These are phyloP conservation scores for Seriola aureovittata DNA, from an alignment of 2,113 vertebrate genomes.

Conservation along the genomic window DNA sequence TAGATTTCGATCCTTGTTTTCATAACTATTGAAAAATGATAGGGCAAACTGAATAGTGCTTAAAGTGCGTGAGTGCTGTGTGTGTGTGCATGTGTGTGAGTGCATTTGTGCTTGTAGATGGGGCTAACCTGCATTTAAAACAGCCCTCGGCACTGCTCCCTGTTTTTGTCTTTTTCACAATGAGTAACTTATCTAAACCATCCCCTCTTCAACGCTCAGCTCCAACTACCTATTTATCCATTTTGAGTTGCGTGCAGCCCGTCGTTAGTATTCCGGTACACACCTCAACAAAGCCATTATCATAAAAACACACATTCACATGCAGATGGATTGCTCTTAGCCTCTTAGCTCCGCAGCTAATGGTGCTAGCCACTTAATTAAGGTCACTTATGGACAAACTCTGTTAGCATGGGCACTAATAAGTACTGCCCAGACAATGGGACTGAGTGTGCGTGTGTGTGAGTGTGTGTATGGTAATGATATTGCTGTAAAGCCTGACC, in stretches of 20 bases:
- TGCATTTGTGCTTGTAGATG: conserved; percentile 61
- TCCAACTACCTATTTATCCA: conserved; percentile 78
- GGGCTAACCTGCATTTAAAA: conserved; percentile 76
- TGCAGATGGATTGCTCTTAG: conserved; percentile 81
- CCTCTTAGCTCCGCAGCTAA: conserved; percentile 79
- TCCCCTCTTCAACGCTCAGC: conserved; percentile 67
- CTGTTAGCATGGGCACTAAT: conserved; percentile 79
- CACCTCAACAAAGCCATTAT: conserved; percentile 80
- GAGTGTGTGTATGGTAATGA: conserved; percentile 75
- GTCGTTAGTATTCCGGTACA: conserved; percentile 79
- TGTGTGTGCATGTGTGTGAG: conserved; percentile 39
- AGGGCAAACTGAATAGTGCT: conserved; percentile 42
- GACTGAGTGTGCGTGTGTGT: conserved; percentile 52
- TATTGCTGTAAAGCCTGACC: conserved; percentile 80
- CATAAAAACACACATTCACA: conserved; percentile 82
- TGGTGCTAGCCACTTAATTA: conserved; percentile 83
- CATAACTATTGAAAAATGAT: conserved; percentile 65
- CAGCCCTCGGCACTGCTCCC: conserved; percentile 67
- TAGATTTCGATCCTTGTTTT: conserved; percentile 62
- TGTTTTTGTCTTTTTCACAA: conserved; percentile 79
- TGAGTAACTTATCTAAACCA: conserved; percentile 84
- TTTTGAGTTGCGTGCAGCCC: conserved; percentile 53
- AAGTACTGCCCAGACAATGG: conserved; percentile 78
- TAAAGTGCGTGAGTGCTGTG: conserved; percentile 46
- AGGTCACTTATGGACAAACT: conserved; percentile 84